Evolutionary conservation across 2,888 invertebrate genomes (phyloP).

Genomic region (Chrysomela aeneicollis): DNA sequence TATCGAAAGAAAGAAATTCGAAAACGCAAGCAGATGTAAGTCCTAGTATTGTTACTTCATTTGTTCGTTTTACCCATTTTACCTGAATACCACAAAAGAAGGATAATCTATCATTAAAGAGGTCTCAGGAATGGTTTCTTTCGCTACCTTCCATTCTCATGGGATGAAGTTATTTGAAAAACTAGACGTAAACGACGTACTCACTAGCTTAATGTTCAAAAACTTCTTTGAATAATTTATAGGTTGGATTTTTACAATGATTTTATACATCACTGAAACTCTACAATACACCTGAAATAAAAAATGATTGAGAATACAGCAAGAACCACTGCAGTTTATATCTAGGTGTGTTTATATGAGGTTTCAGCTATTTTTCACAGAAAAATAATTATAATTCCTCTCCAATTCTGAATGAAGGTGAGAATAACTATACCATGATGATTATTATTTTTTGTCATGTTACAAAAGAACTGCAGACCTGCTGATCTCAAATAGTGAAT

Average conservation of each 20-base stretch:
- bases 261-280: not conserved
- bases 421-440: too few species aligned
- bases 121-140: not conserved
- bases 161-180: not conserved
- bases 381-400: too few species aligned
- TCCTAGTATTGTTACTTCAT: not conserved
- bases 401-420: too few species aligned
- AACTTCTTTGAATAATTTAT: not conserved
- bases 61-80: not conserved
- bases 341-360: too few species aligned
- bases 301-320: too few species aligned
- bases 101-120: conserved; percentile 19
- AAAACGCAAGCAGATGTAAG: conserved; percentile 11
- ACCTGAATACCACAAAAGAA: conserved; percentile 13
- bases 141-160: not conserved
- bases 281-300: too few species aligned
- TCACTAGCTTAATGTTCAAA: not conserved
- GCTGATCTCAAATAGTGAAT: too few species aligned
- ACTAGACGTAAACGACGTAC: not conserved
- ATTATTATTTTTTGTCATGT: too few species aligned
- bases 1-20: too few species aligned
- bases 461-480: too few species aligned
- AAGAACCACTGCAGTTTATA: too few species aligned
- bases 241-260: not conserved
- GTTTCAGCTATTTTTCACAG: too few species aligned